Evolutionary conservation across 2,113 vertebrate genomes (phyloP).

Genomic region (Variabilichromis moorii): DNA sequence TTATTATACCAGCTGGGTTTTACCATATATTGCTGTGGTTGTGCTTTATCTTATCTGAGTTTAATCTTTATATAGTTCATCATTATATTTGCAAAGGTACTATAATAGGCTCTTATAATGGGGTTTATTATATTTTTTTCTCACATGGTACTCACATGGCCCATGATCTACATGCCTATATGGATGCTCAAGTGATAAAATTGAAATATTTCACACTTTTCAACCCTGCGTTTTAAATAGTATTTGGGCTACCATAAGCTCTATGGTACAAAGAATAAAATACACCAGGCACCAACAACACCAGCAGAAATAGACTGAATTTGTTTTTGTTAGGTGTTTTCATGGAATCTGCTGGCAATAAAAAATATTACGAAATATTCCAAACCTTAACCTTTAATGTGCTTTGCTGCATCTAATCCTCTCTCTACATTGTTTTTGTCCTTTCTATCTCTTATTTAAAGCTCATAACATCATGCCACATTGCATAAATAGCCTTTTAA

Average conservation of each 20-base stretch:
- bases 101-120: neutral
- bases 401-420: neutral
- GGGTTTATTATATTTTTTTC: neutral
- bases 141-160: neutral
- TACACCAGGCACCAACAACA: neutral
- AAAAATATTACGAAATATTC: neutral
- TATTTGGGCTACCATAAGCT: neutral
- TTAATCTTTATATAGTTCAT: neutral
- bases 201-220: neutral
- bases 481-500: neutral
- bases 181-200: neutral
- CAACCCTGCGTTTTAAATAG: neutral
- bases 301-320: neutral
- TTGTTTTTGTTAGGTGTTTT: neutral
- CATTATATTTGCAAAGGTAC: neutral
- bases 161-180: neutral
- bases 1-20: neutral
- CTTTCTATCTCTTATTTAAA: neutral
- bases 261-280: neutral
- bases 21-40: neutral
- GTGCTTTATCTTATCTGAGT: neutral
- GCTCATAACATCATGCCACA: neutral
- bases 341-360: neutral
- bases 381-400: neutral
- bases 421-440: neutral